Conservation (phyloP, 1,140 invertebrate species). For the Sarcophaga bullata region DNA sequence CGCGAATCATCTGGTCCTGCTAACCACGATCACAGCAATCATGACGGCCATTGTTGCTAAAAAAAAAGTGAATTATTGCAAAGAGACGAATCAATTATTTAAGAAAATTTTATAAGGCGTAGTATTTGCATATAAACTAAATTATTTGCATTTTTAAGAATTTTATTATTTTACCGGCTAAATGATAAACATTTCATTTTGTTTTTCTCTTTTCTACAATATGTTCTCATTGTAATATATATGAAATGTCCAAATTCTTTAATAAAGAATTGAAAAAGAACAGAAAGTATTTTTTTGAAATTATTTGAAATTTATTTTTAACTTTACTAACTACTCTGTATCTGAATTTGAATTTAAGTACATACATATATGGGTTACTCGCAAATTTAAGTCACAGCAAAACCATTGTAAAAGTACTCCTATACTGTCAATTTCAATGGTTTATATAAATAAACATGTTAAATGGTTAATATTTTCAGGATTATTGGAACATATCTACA, state of each 20-base stretch:
- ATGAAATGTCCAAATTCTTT: constrained; percentile 2
- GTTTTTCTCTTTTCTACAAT: not conserved
- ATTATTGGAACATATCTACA: too few species aligned
- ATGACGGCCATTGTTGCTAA: constrained; percentile 52
- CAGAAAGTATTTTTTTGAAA: not conserved
- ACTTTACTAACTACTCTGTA: too few species aligned
- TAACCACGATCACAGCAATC: constrained; percentile 47
- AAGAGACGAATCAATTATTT: constrained; percentile 1
- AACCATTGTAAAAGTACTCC: too few species aligned
- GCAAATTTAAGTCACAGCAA: too few species aligned
- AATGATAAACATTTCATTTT: constrained; percentile 17
- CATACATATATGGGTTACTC: too few species aligned
- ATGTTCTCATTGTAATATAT: not conserved
- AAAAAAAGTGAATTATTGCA: not conserved
- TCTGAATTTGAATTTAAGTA: too few species aligned
- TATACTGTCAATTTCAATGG: too few species aligned
- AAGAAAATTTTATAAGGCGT: not conserved
- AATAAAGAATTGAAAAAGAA: constrained; percentile 5
- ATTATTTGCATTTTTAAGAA: constrained; percentile 28
- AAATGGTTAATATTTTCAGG: too few species aligned
- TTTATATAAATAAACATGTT: too few species aligned
- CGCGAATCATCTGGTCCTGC: constrained; percentile 13
- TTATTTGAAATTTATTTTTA: too few species aligned
- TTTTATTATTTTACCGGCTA: not conserved
- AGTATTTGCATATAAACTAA: constrained; percentile 25